Conservation (phyloP, 2,888 invertebrate species). For the Scaptodrosophila latifasciaeformis region DNA sequence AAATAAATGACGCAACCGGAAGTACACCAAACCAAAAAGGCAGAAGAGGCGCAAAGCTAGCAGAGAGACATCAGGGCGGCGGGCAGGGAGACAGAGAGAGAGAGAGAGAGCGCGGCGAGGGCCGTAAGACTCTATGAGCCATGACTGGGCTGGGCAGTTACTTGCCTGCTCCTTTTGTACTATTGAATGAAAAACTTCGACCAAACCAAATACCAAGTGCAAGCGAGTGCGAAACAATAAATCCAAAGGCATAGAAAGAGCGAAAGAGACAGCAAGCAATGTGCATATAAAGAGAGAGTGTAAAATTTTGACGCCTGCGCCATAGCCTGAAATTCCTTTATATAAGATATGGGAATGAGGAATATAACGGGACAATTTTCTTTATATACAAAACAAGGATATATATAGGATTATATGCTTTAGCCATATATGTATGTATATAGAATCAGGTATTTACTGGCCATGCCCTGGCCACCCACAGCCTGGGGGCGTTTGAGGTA, state of each 20-base stretch:
- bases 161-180: not conserved
- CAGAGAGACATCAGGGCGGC: too few relatives aligned
- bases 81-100: not conserved
- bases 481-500: constrained; percentile 16
- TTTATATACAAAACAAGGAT: constrained; percentile 18
- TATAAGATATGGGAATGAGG: too few relatives aligned
- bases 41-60: too few relatives aligned
- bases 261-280: too few relatives aligned
- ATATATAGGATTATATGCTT: constrained; percentile 18
- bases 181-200: constrained; percentile 1
- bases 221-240: not conserved
- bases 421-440: constrained; percentile 10
- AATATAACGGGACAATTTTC: constrained; percentile 35
- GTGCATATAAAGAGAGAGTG: too few relatives aligned
- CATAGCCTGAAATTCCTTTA: too few relatives aligned
- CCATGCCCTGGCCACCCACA: constrained; percentile 52
- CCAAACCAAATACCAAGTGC: too few relatives aligned
- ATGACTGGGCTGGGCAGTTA: not conserved
- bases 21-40: too few relatives aligned
- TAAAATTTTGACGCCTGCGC: too few relatives aligned
- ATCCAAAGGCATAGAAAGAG: too few relatives aligned
- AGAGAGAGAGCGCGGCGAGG: too few relatives aligned
- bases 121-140: too few relatives aligned
- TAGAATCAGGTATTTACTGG: constrained; percentile 18
- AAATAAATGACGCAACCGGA: constrained; percentile 60